phyloP scores from a whole-genome alignment of 2,888 invertebrate species.

The Sympetrum striolatum region DNA sequence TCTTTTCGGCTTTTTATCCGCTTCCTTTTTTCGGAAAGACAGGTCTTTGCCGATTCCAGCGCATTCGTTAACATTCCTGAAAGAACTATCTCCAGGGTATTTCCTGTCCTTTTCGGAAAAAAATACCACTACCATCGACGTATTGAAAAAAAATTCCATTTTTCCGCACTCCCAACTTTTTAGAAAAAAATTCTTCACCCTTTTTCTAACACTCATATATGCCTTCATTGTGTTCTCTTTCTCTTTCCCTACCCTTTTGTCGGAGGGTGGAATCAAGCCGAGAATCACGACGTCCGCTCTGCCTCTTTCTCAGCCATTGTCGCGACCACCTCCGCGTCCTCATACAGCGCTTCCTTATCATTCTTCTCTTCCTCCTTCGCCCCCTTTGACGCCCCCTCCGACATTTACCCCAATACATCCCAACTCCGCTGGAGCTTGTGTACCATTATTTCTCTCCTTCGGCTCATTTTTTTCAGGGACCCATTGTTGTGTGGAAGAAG shows the following conservation, averaged over 20 bases:
- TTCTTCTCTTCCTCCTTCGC: neutral
- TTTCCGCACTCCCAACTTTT: constrained; percentile 24
- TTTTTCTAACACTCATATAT: constrained; percentile 33
- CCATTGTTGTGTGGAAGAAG: constrained; percentile 5
- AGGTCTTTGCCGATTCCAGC: constrained; percentile 38
- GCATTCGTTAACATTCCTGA: constrained; percentile 42
- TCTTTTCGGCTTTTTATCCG: constrained; percentile 8
- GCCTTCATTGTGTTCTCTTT: constrained; percentile 15
- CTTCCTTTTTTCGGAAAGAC: constrained; percentile 5
- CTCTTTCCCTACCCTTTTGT: neutral
- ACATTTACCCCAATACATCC: neutral
- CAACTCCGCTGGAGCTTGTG: constrained; percentile 1
- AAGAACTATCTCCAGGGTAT: constrained; percentile 43
- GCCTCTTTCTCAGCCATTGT: constrained; percentile 16
- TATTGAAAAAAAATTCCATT: neutral
- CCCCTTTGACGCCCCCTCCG: neutral
- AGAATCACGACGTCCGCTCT: constrained; percentile 32
- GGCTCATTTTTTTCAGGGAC: constrained; percentile 13
- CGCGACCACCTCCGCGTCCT: constrained; percentile 29
- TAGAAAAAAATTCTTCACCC: constrained; percentile 11
- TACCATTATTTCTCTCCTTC: constrained; percentile 43
- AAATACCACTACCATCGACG: neutral
- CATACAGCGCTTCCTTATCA: neutral
- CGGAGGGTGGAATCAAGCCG: constrained; percentile 3
- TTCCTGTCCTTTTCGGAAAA: constrained; percentile 23